phyloP scores from a whole-genome alignment of 1,140 invertebrate species.

The Paramacrobiotus metropolitanus region DNA sequence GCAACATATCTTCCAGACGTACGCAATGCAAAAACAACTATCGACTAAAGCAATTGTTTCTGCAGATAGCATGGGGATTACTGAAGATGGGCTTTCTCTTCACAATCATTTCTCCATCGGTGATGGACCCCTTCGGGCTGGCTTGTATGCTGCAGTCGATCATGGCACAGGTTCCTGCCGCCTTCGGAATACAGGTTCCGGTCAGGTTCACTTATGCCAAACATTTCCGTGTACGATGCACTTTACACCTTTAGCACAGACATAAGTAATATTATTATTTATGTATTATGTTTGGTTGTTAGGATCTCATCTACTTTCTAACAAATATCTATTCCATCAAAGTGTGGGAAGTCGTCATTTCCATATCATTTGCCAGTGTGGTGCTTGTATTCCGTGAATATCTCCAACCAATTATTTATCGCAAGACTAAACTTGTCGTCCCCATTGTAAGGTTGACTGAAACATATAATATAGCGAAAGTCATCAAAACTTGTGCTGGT shows the following conservation, averaged over 20 bases:
- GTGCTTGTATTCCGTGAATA: not conserved
- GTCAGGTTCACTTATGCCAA: not conserved
- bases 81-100: slow-evolving; percentile 2
- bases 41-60: not conserved
- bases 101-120: not conserved
- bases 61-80: not conserved
- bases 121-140: not conserved
- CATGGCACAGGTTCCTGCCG: not conserved
- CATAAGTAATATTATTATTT: too few relatives aligned
- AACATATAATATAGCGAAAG: too few relatives aligned
- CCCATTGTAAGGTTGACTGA: not conserved
- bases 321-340: not conserved
- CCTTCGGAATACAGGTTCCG: not conserved
- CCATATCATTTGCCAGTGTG: not conserved
- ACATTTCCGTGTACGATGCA: not conserved
- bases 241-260: not conserved
- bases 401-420: not conserved
- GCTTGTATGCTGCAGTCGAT: not conserved
- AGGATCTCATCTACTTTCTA: not conserved
- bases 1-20: too few relatives aligned
- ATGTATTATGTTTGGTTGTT: not conserved
- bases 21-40: too few relatives aligned
- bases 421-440: not conserved
- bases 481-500: not conserved
- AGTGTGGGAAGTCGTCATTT: not conserved